Evolutionary conservation across 2,888 invertebrate genomes (phyloP).

Genomic region (Rhorus exstirpatorius): DNA sequence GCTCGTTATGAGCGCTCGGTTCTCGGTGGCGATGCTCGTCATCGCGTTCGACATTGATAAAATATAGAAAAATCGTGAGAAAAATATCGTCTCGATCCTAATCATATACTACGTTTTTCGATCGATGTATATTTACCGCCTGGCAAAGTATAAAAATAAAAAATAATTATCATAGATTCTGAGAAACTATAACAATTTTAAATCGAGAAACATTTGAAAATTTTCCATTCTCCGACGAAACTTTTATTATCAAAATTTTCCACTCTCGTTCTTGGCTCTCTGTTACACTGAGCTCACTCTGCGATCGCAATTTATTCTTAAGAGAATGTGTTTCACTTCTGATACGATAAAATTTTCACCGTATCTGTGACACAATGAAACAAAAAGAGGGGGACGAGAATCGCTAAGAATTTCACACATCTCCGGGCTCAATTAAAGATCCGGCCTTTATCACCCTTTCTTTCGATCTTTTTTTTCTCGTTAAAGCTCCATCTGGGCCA

Average conservation of each 20-base stretch:
- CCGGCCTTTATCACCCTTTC: not conserved
- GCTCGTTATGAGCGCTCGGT: constrained; percentile 35
- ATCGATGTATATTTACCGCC: not conserved
- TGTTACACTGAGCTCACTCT: too few species aligned
- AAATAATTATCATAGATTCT: not conserved
- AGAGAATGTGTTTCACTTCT: too few species aligned
- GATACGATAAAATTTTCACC: too few species aligned
- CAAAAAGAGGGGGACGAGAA: not conserved
- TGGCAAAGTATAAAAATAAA: not conserved
- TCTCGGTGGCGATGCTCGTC: constrained; percentile 3
- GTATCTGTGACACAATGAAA: too few species aligned
- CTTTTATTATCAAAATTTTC: too few species aligned
- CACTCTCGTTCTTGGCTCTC: too few species aligned
- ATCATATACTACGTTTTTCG: constrained; percentile 13
- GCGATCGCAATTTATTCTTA: too few species aligned
- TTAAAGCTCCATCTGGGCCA: not conserved
- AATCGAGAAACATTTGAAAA: too few species aligned
- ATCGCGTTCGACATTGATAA: not conserved
- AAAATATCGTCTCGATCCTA: constrained; percentile 14
- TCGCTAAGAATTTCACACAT: constrained; percentile 30
- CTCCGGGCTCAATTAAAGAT: constrained; percentile 19
- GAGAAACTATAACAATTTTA: not conserved
- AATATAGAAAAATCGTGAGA: constrained; percentile 30
- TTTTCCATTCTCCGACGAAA: not conserved
- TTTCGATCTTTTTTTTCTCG: constrained; percentile 14